Conservation (phyloP, 2,113 vertebrate genomes). For the Oncorhynchus gorbuscha region DNA sequence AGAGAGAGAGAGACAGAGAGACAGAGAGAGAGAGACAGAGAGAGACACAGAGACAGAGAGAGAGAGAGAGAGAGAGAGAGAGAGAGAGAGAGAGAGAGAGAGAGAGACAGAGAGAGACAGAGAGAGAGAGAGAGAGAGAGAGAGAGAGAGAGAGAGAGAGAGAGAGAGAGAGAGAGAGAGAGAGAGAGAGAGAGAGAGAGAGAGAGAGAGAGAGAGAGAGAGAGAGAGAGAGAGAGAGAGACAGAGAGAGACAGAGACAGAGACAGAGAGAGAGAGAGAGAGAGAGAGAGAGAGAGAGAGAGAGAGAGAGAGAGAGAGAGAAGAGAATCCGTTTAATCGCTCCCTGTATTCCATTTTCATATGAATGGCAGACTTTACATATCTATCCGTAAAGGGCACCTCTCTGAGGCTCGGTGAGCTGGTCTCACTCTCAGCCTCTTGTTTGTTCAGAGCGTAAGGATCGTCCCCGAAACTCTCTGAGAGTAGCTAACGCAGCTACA, state of each 20-base stretch:
- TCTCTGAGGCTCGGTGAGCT: constrained; percentile 65
- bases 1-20: constrained; percentile 8
- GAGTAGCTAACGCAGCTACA: too few relatives aligned
- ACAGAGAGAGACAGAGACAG: constrained; percentile 14
- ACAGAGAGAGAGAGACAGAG: background rate
- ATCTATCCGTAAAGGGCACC: constrained; percentile 81
- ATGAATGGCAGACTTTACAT: constrained; percentile 89
- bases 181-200: constrained; percentile 14
- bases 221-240: background rate
- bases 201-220: background rate
- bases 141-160: constrained; percentile 11
- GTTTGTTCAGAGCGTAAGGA: too few relatives aligned
- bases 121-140: constrained; percentile 16
- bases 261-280: constrained; percentile 14
- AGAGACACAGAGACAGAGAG: constrained; percentile 9
- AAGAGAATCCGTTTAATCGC: too few relatives aligned
- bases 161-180: constrained; percentile 20
- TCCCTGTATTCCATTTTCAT: constrained; percentile 81
- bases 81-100: constrained; percentile 11
- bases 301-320: too few relatives aligned
- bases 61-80: constrained; percentile 16
- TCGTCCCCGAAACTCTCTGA: too few relatives aligned
- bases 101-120: background rate
- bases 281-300: too few relatives aligned
- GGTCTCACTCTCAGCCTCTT: constrained; percentile 18